phyloP scores from a whole-genome alignment of 1,140 invertebrate species.

The Pseudachorutes palmiensis region DNA sequence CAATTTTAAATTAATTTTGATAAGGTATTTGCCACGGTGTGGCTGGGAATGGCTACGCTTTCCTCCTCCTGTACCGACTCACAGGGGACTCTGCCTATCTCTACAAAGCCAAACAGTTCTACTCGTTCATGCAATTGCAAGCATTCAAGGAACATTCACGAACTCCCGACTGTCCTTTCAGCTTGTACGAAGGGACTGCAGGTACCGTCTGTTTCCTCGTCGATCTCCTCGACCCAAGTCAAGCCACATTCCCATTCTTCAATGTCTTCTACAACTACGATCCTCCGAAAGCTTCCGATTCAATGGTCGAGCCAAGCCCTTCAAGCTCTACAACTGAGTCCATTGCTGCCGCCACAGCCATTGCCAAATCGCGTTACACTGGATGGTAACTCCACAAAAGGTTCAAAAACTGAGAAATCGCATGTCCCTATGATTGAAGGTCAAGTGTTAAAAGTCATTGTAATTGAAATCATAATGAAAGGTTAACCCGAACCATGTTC shows the following conservation, averaged over 20 bases:
- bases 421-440: too few relatives aligned
- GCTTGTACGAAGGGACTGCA: constrained; percentile 75
- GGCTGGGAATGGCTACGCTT: constrained; percentile 75
- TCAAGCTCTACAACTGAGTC: too few relatives aligned
- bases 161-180: constrained; percentile 71
- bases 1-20: constrained; percentile 21
- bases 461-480: too few relatives aligned
- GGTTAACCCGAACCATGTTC: too few relatives aligned
- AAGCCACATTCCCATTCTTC: constrained; percentile 75
- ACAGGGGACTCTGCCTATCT: constrained; percentile 55
- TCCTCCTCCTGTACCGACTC: constrained; percentile 66
- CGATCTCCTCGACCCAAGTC: constrained; percentile 63
- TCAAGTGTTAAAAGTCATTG: too few relatives aligned
- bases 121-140: constrained; percentile 60
- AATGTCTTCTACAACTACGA: constrained; percentile 55
- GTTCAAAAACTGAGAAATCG: too few relatives aligned
- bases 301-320: too few relatives aligned
- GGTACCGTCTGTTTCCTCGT: constrained; percentile 73
- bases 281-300: too few relatives aligned
- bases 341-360: too few relatives aligned
- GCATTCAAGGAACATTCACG: constrained; percentile 59
- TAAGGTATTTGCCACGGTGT: constrained; percentile 63
- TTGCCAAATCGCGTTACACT: too few relatives aligned
- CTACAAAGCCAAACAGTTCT: constrained; percentile 65
- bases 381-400: too few relatives aligned